Percentiles rank a stretch among this genome's conserved stretches.
These are phyloP conservation scores for Ischnura elegans DNA, from an alignment of 2,888 invertebrate genomes.

Conservation along the genomic window DNA sequence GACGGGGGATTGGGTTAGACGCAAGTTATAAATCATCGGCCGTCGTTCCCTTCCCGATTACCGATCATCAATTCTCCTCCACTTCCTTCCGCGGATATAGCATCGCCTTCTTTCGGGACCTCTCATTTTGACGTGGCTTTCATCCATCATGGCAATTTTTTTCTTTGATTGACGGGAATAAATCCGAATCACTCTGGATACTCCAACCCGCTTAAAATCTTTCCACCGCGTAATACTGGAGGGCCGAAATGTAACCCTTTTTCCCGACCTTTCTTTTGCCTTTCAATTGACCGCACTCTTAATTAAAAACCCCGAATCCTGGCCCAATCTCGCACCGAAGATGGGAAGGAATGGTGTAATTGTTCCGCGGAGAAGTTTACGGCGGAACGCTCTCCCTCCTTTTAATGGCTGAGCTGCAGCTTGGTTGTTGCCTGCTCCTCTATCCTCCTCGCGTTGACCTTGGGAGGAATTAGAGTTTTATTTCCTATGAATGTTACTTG, in stretches of 20 bases:
- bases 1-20: not conserved
- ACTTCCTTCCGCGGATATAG: not conserved
- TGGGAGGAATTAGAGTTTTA: no score
- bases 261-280: not conserved
- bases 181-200: conserved; percentile 26
- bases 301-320: not conserved
- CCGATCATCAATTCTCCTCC: conserved; percentile 9
- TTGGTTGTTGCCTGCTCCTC: not conserved
- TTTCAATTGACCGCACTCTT: conserved; percentile 16
- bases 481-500: no score
- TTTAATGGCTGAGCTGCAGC: not conserved
- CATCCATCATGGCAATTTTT: conserved; percentile 11
- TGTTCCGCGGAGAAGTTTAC: not conserved
- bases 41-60: not conserved
- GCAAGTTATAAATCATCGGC: not conserved
- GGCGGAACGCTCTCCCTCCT: not conserved
- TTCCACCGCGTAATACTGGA: not conserved
- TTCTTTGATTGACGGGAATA: conserved; percentile 2
- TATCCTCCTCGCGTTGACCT: not conserved
- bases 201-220: not conserved
- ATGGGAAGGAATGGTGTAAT: not conserved
- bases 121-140: conserved; percentile 26
- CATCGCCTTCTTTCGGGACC: conserved; percentile 10
- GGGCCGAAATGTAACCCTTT: not conserved
- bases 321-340: not conserved